These are phyloP conservation scores for Heliconius melpomene DNA, from an alignment of 1,140 invertebrate genomes.

Conservation along the genomic window DNA sequence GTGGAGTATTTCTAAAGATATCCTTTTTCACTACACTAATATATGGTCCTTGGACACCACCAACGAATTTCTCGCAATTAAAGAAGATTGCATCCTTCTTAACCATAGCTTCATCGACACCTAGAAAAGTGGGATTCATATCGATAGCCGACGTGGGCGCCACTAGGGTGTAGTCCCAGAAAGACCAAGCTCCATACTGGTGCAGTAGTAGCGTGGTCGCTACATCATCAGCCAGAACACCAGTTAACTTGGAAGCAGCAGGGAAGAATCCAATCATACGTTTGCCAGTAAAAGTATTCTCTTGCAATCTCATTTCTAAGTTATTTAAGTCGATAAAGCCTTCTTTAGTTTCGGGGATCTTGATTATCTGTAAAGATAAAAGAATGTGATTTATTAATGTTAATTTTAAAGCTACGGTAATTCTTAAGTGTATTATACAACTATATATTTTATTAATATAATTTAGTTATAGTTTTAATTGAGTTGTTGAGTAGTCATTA, in stretches of 20 bases:
- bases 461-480: too few relatives aligned
- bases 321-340: conserved; percentile 90
- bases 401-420: not conserved
- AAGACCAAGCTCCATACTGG: conserved; percentile 90
- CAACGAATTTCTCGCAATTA: conserved; percentile 95
- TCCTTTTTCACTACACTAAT: conserved; percentile 81
- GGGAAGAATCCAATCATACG: conserved; percentile 93
- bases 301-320: conserved; percentile 87
- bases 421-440: too few relatives aligned
- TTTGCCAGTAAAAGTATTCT: conserved; percentile 80
- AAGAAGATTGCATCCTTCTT: conserved; percentile 96
- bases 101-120: conserved; percentile 85
- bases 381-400: not conserved
- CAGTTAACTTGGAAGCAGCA: conserved; percentile 94
- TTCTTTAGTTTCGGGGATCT: conserved; percentile 88
- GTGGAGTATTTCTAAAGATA: conserved; percentile 75
- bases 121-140: conserved; percentile 90
- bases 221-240: conserved; percentile 92
- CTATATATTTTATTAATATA: too few relatives aligned
- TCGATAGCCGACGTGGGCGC: conserved; percentile 91
- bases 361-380: conserved; percentile 84
- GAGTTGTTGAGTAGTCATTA: too few relatives aligned
- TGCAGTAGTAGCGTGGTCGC: conserved; percentile 91
- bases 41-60: conserved; percentile 93
- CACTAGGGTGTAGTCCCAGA: conserved; percentile 95